Evolutionary conservation across 2,888 invertebrate species (phyloP).

Genomic region (Antitype chi): DNA sequence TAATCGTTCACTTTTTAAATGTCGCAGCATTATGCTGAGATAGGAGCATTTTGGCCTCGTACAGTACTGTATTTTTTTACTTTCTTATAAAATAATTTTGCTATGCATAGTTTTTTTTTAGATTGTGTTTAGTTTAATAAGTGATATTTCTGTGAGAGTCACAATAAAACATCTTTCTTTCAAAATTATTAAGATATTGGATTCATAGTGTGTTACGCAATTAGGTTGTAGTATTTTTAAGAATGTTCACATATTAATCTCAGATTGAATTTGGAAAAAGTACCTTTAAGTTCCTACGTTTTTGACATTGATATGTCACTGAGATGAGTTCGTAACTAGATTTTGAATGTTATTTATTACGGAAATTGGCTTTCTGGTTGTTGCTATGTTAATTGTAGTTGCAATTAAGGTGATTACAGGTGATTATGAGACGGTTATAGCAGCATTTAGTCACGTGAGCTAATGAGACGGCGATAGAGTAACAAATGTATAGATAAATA

Average conservation of each 20-base stretch:
- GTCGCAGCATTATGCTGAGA: too few relatives aligned
- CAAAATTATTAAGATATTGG: too few relatives aligned
- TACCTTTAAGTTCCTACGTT: neutral
- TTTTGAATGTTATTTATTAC: neutral
- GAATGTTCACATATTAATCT: neutral
- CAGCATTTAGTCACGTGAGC: neutral
- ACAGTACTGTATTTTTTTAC: too few relatives aligned
- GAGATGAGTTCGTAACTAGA: neutral
- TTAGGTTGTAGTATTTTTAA: neutral
- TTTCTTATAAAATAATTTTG: too few relatives aligned
- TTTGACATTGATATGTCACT: neutral
- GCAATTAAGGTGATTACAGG: slow-evolving; percentile 24
- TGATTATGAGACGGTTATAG: slow-evolving; percentile 15
- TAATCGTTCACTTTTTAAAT: too few relatives aligned
- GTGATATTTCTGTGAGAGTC: too few relatives aligned
- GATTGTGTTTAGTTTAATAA: too few relatives aligned
- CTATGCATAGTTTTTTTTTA: too few relatives aligned
- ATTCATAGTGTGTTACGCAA: too few relatives aligned
- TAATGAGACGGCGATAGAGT: slow-evolving; percentile 11
- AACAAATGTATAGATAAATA: neutral
- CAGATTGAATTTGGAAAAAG: neutral
- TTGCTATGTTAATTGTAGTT: neutral
- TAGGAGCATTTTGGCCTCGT: too few relatives aligned
- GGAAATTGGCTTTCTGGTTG: neutral
- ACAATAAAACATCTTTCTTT: too few relatives aligned